phyloP scores from a whole-genome alignment of 1,140 invertebrate species.

The Musca vetustissima region DNA sequence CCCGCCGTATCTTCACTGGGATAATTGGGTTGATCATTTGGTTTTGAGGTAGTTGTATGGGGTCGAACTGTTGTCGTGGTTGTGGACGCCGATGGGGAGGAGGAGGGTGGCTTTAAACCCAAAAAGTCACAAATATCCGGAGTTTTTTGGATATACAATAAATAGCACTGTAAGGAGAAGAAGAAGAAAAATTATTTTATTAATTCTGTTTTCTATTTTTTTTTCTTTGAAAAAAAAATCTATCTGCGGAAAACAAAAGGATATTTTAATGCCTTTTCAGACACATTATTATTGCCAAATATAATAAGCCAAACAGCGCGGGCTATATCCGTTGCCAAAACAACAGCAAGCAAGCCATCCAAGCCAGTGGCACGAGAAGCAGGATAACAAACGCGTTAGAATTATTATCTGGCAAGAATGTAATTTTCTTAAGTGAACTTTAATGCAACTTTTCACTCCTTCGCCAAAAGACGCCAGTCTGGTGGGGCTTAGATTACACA shows the following conservation, averaged over 20 bases:
- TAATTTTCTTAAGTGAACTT: conserved; percentile 31
- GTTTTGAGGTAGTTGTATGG: conserved; percentile 28
- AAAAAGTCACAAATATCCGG: conserved; percentile 50
- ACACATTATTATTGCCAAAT: neutral
- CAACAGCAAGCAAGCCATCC: neutral
- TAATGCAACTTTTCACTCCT: conserved; percentile 12
- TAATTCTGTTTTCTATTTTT: too few species aligned
- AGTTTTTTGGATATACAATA: conserved; percentile 46
- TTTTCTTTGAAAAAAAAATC: neutral
- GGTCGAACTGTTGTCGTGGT: conserved; percentile 23
- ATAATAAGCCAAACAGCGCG: neutral
- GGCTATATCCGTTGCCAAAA: neutral
- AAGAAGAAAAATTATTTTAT: neutral
- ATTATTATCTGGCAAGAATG: neutral
- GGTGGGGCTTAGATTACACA: too few species aligned
- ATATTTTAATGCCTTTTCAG: neutral
- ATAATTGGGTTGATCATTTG: neutral
- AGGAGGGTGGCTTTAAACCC: conserved; percentile 31
- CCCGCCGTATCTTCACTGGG: conserved; percentile 27
- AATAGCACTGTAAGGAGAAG: conserved; percentile 39
- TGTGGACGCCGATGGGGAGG: conserved; percentile 4
- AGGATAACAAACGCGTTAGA: neutral
- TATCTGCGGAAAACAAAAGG: neutral
- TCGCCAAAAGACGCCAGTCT: too few species aligned
- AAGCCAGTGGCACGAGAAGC: neutral